Evolutionary conservation across 2,888 invertebrate genomes (phyloP), one percentile per base, ranked within the genome.

Genomic region (Serrognathus titanus): DNA sequence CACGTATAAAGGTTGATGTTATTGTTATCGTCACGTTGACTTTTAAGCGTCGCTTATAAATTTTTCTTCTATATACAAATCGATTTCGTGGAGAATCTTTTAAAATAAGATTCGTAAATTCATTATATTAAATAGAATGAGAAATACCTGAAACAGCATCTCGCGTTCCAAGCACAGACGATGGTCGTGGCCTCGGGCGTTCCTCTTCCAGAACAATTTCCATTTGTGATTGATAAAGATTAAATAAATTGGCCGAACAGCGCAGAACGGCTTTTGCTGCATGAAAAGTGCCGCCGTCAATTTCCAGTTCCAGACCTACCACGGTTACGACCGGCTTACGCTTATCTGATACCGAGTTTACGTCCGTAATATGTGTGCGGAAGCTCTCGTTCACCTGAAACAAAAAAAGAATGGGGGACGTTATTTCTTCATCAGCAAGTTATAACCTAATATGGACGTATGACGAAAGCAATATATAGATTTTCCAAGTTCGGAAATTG

Each of bases 171-270:
- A 89, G 78, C 68, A 89, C 88, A 55, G 88, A 87, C 59, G 89
- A 88, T 67, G 88, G 84, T 75, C 87, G 83, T 66, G 89, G 84
- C 75, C 87, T 82, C 58, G 89, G 89, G 69, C 85, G 85, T 75
- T 89, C 88, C 79, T 89, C 88, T 75, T 87, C 87, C 69, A 89
- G 80, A 66, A 83, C 79, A 62, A 84, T 78, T 73, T 85, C 86
- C 53, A 83, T 81, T 63, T 83, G 80, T 65, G 83, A 81, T 64
- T 82, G 81, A 75, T 88, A 87, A 66, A 88, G 79, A 74, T 85
- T 83, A 79, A 87, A 87, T 74, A 88, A 80, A 67, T 81, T 83
- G 54, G 86, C 87, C 68, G 84, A 82, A 75, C 88, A 88, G 66
- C 84, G 82, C 64, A 88, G 79, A 60, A 83, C 82, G 57, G 88